Percentiles rank a stretch among this genome's conserved stretches.
Conservation (phyloP, 1,140 invertebrate genomes). For the Cyclargus thomasi region DNA sequence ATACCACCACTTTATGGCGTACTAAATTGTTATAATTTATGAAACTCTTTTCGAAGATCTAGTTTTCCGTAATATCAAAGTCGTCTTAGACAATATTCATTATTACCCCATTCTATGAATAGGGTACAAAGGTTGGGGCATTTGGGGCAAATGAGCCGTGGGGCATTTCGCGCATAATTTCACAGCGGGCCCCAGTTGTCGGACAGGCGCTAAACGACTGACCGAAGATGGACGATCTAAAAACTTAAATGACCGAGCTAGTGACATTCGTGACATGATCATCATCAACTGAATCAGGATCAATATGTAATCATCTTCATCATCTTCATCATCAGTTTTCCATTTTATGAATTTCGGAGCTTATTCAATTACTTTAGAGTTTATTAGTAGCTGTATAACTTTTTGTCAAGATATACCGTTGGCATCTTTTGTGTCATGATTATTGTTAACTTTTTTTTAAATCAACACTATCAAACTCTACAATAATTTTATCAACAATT, state of each 20-base stretch:
- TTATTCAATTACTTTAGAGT: too few species aligned
- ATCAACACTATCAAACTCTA: too few species aligned
- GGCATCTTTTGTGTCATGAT: too few species aligned
- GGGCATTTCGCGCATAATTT: conserved; percentile 64
- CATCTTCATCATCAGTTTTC: neutral
- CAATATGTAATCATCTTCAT: too few species aligned
- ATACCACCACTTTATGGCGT: too few species aligned
- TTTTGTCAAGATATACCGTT: too few species aligned
- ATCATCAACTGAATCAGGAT: neutral
- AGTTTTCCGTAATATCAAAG: neutral
- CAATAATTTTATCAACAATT: too few species aligned
- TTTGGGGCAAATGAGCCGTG: conserved; percentile 61
- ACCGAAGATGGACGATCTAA: conserved; percentile 22
- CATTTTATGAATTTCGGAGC: neutral
- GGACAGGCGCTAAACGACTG: conserved; percentile 31
- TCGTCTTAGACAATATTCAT: conserved; percentile 32
- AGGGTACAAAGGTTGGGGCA: conserved; percentile 53
- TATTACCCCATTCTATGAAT: conserved; percentile 53
- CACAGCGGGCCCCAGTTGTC: conserved; percentile 32
- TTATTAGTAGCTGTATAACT: too few species aligned
- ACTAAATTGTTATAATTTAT: neutral
- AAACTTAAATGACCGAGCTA: neutral
- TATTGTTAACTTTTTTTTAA: too few species aligned
- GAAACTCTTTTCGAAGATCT: neutral
- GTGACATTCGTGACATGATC: neutral